Base-by-base conservation (phyloP, 1,140 invertebrate species). In the Zaprionus tsacasi region DNA sequence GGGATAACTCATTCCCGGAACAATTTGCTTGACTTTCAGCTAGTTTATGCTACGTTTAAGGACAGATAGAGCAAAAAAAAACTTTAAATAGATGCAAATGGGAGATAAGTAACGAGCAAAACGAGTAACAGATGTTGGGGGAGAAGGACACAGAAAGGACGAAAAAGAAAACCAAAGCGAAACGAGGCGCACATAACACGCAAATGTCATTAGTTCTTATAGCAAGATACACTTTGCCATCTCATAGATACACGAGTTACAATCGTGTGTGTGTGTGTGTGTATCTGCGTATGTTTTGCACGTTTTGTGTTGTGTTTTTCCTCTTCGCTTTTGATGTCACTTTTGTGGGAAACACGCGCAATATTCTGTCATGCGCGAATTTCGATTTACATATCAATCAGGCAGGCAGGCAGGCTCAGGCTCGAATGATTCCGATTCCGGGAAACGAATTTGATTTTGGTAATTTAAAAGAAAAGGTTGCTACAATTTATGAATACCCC, bases 141-240 rank as follows among this genome's bases (percentile, higher is more conserved):
- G 21, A 21, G 5, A 13, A 33, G 15, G 15, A 12, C 35, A 6
- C 17, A 27, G 36, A 65, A 40, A 55, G 54, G n/a, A 57, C 67
- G 61, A 21, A 21, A 21, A 21, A 21, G 21, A 30, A 30, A 66
- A 33, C 80, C 45, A 79, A 83, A 79, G 54, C 67, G 55, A 80
- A 85, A 77, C 67, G 67, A 80, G 55, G 36, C 81, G 10, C 40
- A 21, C 38, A 65, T 58, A 58, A 45, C 40, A 45, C 40, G 40
- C 50, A 72, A 66, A 80, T 70, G 68, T 70, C 78, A 69, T 79
- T 81, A 68, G 81, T 79, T 79, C 66, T 81, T 80, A 80, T 83
- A 70, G 78, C 59, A 82, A 81, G 40, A 10, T 15, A 45, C 40
- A 85, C 72, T 67, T 85, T 45, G 40, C n/a, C 40, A 76, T 85